Percentiles rank a stretch among this genome's conserved stretches.
These are phyloP conservation scores for Eristalinus aeneus DNA, from an alignment of 2,888 invertebrate genomes.

Conservation along the genomic window DNA sequence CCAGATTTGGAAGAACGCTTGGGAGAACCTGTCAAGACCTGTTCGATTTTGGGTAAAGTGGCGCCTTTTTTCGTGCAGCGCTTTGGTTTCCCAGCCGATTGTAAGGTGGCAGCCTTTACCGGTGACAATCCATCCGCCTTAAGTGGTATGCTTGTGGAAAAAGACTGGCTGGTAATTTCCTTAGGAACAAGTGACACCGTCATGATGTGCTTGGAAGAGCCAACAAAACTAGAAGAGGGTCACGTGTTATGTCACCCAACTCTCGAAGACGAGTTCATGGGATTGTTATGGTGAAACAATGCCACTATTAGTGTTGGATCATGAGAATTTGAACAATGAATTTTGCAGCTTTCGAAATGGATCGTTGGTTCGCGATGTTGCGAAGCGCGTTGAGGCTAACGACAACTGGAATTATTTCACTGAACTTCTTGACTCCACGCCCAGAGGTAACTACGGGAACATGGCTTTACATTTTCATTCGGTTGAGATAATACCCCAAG, in stretches of 20 bases:
- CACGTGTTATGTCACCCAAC: constrained; percentile 95
- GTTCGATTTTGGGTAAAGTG: constrained; percentile 86
- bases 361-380: constrained; percentile 91
- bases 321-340: neutral
- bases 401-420: constrained; percentile 93
- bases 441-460: constrained; percentile 95
- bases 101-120: constrained; percentile 93
- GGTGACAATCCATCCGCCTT: constrained; percentile 97
- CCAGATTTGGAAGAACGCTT: constrained; percentile 88
- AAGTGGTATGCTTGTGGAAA: constrained; percentile 89
- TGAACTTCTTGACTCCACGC: constrained; percentile 89
- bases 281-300: constrained; percentile 87
- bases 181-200: constrained; percentile 97
- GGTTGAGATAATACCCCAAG: constrained; percentile 85
- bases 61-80: constrained; percentile 91
- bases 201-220: constrained; percentile 88
- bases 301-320: neutral
- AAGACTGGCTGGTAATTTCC: constrained; percentile 93
- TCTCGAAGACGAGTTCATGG: constrained; percentile 90
- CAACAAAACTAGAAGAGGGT: constrained; percentile 87
- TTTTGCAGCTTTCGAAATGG: constrained; percentile 92
- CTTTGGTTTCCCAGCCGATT: constrained; percentile 91
- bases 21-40: constrained; percentile 87
- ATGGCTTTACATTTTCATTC: constrained; percentile 83
- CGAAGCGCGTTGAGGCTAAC: constrained; percentile 88